These are phyloP conservation scores for Holothuria leucospilota DNA, from an alignment of 53 echinoderm and acorn worm species.

Conservation along the genomic window DNA sequence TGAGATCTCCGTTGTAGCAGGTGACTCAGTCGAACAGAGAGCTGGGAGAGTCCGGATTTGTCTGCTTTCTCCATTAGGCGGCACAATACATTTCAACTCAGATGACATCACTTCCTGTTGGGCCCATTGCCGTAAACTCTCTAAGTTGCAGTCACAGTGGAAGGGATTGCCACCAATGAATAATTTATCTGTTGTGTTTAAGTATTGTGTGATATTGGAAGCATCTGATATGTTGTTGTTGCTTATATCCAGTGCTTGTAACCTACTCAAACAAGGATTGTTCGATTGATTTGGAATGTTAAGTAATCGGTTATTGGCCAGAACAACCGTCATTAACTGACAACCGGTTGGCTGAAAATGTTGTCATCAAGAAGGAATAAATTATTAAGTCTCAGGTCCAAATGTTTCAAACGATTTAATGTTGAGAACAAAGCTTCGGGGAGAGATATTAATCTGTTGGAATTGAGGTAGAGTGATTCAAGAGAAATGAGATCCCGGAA, in stretches of 20 bases:
- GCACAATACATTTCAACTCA: background rate
- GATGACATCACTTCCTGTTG: background rate
- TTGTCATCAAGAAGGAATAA: background rate
- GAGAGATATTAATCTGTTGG: conserved; percentile 1
- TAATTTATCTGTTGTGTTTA: background rate
- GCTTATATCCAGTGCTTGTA: conserved; percentile 1
- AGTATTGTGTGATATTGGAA: background rate
- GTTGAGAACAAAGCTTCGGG: background rate
- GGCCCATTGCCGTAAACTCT: background rate
- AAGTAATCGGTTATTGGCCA: background rate
- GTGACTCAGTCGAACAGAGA: no score
- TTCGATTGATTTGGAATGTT: background rate
- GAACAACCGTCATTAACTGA: background rate
- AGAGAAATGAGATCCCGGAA: conserved; percentile 8
- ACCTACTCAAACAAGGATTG: background rate
- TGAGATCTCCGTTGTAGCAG: no score
- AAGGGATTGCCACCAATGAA: conserved; percentile 10
- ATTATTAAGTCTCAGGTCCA: background rate
- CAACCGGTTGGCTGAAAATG: no score
- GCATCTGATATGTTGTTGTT: conserved; percentile 16
- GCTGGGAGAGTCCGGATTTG: no score
- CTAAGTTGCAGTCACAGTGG: background rate
- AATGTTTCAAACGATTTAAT: background rate
- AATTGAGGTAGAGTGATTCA: background rate
- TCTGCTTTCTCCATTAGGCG: background rate